phyloP scores from a whole-genome alignment of 2,888 invertebrate species.

The Mimachlamys varia region DNA sequence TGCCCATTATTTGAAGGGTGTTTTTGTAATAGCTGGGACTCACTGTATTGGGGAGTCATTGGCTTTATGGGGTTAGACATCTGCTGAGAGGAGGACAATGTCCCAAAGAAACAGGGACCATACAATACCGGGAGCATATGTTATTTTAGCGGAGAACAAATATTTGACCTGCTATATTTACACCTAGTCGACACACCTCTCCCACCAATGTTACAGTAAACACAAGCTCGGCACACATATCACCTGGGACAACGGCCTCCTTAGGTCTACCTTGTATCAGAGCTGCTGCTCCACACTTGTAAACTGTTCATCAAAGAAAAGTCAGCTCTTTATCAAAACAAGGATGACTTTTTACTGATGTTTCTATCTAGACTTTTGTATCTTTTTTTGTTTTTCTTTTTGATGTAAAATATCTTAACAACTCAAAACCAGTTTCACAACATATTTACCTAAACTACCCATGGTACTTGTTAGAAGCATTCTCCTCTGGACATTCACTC shows the following conservation, averaged over 20 bases:
- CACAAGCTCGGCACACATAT: not conserved
- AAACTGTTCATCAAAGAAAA: not conserved
- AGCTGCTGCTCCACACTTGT: not conserved
- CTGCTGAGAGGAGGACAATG: not conserved
- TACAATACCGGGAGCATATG: not conserved
- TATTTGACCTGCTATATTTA: conserved; percentile 18
- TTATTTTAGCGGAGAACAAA: not conserved
- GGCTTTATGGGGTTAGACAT: not conserved
- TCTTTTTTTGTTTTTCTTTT: too few relatives aligned
- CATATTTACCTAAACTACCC: too few relatives aligned
- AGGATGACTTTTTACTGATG: too few relatives aligned
- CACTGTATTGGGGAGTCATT: not conserved
- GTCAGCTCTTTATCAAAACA: not conserved
- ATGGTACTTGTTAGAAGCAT: too few relatives aligned
- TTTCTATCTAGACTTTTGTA: too few relatives aligned
- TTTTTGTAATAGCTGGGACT: not conserved
- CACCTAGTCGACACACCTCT: not conserved
- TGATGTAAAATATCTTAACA: too few relatives aligned
- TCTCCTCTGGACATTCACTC: too few relatives aligned
- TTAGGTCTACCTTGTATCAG: not conserved
- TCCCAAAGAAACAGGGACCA: not conserved
- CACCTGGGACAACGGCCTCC: not conserved
- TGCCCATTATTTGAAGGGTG: not conserved
- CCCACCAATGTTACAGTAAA: not conserved
- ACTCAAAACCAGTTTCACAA: too few relatives aligned